phyloP scores from a whole-genome alignment of 2,113 vertebrate species.

The Dipodomys spectabilis region DNA sequence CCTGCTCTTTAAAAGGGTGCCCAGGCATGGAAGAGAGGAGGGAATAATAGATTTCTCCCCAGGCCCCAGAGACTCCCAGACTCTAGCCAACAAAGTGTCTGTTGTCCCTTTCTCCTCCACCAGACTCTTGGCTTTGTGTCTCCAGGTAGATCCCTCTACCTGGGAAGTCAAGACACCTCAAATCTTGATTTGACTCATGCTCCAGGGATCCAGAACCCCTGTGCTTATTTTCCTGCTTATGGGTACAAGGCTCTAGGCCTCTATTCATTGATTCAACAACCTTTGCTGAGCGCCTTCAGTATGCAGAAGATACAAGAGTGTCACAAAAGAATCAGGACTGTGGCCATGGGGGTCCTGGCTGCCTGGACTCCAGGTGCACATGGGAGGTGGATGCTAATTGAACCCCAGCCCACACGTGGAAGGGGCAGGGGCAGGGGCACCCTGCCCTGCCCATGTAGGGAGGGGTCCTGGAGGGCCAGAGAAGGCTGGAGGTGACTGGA shows the following conservation, averaged over 20 bases:
- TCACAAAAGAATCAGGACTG: background rate
- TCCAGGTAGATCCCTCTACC: background rate
- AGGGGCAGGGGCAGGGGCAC: too few species aligned
- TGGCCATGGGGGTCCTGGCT: background rate
- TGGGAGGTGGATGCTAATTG: fast-evolving
- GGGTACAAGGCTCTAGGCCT: too few species aligned
- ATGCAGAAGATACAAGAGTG: background rate
- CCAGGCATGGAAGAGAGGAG: background rate
- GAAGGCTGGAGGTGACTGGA: background rate
- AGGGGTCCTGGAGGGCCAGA: too few species aligned
- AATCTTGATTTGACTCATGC: background rate
- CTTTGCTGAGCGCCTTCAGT: background rate
- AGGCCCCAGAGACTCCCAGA: background rate
- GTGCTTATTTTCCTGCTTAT: background rate
- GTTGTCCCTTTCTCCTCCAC: background rate
- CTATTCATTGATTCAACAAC: background rate
- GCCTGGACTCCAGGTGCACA: fast-evolving
- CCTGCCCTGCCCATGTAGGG: too few species aligned
- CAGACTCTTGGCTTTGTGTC: background rate
- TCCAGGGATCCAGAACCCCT: background rate
- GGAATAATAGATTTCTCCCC: background rate
- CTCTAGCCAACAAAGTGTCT: background rate
- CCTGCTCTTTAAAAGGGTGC: background rate
- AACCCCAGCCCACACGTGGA: too few species aligned
- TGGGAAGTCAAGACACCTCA: background rate